Conservation (phyloP, 2,113 vertebrate species). For the Sylvilagus bachmani region DNA sequence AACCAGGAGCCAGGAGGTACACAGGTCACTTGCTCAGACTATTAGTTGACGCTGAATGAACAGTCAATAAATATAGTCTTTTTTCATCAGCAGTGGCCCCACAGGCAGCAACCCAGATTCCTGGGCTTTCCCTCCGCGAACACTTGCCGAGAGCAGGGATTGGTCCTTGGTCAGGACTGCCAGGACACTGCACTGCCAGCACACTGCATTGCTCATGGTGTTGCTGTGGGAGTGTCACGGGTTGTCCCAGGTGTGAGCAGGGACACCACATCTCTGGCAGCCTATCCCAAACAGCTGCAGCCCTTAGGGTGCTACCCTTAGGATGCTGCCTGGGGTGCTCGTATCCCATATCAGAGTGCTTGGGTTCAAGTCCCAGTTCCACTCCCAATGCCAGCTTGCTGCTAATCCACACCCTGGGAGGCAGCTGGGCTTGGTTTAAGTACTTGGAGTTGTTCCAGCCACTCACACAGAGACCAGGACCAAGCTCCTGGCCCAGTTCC, state of each 20-base stretch:
- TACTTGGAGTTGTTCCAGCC: too few species aligned
- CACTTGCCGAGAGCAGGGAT: background rate
- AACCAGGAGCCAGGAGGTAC: too few species aligned
- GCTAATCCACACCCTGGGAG: too few species aligned
- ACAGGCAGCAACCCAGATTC: background rate
- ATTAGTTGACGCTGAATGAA: background rate
- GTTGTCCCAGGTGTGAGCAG: background rate
- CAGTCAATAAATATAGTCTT: background rate
- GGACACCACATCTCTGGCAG: background rate
- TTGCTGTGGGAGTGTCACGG: background rate
- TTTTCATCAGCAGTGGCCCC: too few species aligned
- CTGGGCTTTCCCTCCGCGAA: background rate
- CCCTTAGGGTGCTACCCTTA: too few species aligned
- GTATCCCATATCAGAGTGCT: too few species aligned
- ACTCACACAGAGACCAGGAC: too few species aligned
- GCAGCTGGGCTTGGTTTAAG: too few species aligned
- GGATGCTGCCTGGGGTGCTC: too few species aligned
- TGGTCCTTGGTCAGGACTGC: background rate
- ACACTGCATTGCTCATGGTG: rapidly evolving
- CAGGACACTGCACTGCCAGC: background rate
- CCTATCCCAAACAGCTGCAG: background rate
- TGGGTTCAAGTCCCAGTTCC: too few species aligned
- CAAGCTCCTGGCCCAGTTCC: too few species aligned
- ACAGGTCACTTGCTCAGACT: background rate
- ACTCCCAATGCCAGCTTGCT: too few species aligned